phyloP scores from a whole-genome alignment of 2,113 vertebrate genomes.

The Perca schrenkii region DNA sequence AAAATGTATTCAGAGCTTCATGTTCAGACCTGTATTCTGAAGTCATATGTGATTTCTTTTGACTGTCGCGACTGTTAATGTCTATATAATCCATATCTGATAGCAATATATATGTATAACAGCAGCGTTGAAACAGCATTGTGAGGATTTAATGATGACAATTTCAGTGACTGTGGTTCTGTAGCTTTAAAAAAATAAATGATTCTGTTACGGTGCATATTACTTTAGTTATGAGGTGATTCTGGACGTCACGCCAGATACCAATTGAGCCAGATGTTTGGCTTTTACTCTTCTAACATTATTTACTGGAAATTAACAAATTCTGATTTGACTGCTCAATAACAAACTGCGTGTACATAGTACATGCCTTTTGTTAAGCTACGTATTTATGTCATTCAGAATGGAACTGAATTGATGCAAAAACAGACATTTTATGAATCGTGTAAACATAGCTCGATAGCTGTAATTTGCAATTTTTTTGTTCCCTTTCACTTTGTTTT shows the following conservation, averaged over 20 bases:
- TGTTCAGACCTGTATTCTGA: not conserved
- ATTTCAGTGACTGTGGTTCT: not conserved
- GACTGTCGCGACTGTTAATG: not conserved
- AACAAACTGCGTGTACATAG: not conserved
- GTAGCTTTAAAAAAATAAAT: not conserved
- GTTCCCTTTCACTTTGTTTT: not conserved
- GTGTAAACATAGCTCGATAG: not conserved
- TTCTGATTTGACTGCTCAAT: not conserved
- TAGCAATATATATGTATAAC: not conserved
- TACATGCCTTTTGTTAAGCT: not conserved
- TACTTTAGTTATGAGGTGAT: not conserved
- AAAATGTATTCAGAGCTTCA: too few relatives aligned
- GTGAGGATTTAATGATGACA: not conserved
- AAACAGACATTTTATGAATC: constrained; percentile 5
- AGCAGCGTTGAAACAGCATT: not conserved
- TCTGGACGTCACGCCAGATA: not conserved
- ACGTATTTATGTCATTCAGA: not conserved
- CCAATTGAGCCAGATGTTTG: not conserved
- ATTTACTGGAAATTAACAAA: not conserved
- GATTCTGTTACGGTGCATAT: not conserved
- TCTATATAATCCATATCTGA: not conserved
- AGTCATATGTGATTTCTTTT: too few relatives aligned
- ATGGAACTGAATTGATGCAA: not conserved
- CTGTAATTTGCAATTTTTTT: not conserved
- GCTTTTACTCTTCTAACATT: not conserved